phyloP scores from a whole-genome alignment of 2,888 invertebrate genomes.

The Cryptus armator region DNA sequence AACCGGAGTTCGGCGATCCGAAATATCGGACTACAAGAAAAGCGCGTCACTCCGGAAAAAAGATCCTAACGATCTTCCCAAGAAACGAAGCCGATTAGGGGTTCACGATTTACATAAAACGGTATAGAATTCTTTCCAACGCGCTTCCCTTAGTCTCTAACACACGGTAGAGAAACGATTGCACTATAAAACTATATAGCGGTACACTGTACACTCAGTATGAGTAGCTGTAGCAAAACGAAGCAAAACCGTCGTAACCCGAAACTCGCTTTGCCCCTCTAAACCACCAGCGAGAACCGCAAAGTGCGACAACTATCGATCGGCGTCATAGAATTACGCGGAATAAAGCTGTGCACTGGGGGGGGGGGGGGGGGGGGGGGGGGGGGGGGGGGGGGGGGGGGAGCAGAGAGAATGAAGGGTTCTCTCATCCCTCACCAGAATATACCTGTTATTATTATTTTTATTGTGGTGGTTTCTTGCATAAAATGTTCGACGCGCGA shows the following conservation, averaged over 20 bases:
- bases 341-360: conserved; percentile 56
- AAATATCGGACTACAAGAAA: not conserved
- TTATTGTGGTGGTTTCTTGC: not conserved
- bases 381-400: conserved; percentile 1
- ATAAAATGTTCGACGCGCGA: not conserved
- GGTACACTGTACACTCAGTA: not conserved
- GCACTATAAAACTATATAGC: not conserved
- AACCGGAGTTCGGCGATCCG: not conserved
- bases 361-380: conserved; percentile 15
- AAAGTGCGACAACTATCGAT: conserved; percentile 73
- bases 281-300: conserved; percentile 70
- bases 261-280: conserved; percentile 62
- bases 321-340: conserved; percentile 71
- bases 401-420: not conserved
- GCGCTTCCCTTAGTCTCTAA: no score
- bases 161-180: not conserved
- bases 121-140: conserved; percentile 2
- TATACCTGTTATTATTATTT: not conserved
- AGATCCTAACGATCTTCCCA: not conserved
- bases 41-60: not conserved
- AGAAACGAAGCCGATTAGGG: not conserved
- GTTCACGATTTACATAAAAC: conserved; percentile 19
- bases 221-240: not conserved
- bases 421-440: not conserved
- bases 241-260: conserved; percentile 68